A percentile compares a stretch with the other conserved stretches of the same genome.
phyloP scores from a whole-genome alignment of 2,888 invertebrate species.

The Cerceris rybyensis region DNA sequence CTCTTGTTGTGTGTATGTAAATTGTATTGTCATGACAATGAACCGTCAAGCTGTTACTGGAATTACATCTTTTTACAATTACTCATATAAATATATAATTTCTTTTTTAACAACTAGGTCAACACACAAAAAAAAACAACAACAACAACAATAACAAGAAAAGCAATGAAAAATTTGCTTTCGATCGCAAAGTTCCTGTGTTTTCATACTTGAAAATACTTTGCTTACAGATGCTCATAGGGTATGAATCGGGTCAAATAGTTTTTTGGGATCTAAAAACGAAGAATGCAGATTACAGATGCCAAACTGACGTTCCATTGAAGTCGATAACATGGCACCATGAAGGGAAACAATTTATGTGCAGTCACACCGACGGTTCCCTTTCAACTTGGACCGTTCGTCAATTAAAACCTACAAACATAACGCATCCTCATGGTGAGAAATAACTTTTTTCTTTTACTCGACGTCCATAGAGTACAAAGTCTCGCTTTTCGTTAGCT shows the following conservation, averaged over 20 bases:
- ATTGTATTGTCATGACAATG: conserved; percentile 45
- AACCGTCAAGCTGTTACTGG: not conserved
- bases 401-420: conserved; percentile 89
- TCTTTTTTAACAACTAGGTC: conserved; percentile 31
- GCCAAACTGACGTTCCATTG: conserved; percentile 89
- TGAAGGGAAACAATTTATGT: conserved; percentile 98
- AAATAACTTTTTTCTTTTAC: conserved; percentile 27
- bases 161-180: not conserved
- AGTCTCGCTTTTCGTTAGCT: not conserved
- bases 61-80: conserved; percentile 15
- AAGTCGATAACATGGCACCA: conserved; percentile 97
- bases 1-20: conserved; percentile 58
- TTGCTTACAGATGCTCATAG: conserved; percentile 92
- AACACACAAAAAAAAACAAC: not conserved
- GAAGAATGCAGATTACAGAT: conserved; percentile 93
- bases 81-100: conserved; percentile 14
- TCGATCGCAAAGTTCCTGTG: not conserved
- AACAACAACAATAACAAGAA: not conserved
- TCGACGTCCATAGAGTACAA: not conserved
- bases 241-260: conserved; percentile 96
- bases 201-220: conserved; percentile 26
- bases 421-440: conserved; percentile 96
- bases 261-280: conserved; percentile 97
- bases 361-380: conserved; percentile 97
- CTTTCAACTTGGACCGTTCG: conserved; percentile 96